A percentile compares a stretch with the other conserved stretches of the same genome.
phyloP scores from a whole-genome alignment of 2,888 invertebrate genomes.

The Phortica okadai region DNA sequence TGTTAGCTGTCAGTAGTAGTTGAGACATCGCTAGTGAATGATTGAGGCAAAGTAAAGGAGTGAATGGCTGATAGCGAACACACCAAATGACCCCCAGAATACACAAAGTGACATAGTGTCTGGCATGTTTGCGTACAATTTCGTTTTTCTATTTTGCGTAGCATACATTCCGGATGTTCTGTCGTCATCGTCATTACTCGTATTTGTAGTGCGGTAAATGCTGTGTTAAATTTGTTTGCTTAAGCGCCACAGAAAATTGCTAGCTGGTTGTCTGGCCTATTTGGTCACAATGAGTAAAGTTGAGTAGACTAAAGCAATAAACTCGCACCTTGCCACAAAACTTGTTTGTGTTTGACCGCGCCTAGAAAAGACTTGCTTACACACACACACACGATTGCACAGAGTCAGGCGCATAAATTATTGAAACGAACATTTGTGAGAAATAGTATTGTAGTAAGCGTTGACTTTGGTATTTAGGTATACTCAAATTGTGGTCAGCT shows the following conservation, averaged over 20 bases:
- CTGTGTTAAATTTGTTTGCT: background rate
- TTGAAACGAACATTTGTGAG: constrained; percentile 24
- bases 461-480: background rate
- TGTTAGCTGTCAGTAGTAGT: background rate
- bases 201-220: background rate
- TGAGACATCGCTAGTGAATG: background rate
- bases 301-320: constrained; percentile 33
- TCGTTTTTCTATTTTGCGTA: constrained; percentile 54
- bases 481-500: background rate
- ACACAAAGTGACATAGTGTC: constrained; percentile 9
- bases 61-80: background rate
- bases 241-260: constrained; percentile 13
- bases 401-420: constrained; percentile 12
- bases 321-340: constrained; percentile 41
- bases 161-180: constrained; percentile 35
- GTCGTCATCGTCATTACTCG: background rate
- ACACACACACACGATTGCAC: constrained; percentile 13
- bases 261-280: background rate
- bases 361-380: constrained; percentile 37
- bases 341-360: constrained; percentile 45
- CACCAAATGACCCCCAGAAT: background rate
- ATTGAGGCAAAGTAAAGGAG: background rate
- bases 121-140: constrained; percentile 63
- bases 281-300: constrained; percentile 38
- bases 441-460: background rate